Percentiles rank a stretch among this genome's conserved stretches.
Conservation (phyloP, 1,140 invertebrate genomes). For the Linepithema humile region DNA sequence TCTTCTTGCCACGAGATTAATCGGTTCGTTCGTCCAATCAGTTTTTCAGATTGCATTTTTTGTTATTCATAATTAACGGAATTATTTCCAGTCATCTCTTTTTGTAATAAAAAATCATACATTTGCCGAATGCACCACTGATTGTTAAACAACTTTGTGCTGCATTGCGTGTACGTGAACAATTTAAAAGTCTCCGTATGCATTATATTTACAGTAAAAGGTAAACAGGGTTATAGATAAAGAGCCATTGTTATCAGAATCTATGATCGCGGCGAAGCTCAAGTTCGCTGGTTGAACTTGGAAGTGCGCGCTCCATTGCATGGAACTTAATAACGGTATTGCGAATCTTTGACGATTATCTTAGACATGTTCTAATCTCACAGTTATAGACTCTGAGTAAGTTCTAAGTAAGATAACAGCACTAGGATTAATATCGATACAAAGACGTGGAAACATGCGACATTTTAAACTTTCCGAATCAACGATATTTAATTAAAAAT, state of each 20-base stretch:
- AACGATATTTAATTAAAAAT: background rate
- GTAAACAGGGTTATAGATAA: constrained; percentile 13
- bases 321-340: background rate
- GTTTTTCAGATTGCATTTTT: background rate
- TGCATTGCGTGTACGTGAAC: background rate
- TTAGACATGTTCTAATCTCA: background rate
- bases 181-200: background rate
- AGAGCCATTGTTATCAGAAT: constrained; percentile 13
- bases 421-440: background rate
- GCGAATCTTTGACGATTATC: constrained; percentile 17
- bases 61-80: background rate
- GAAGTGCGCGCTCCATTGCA: background rate
- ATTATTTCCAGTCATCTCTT: background rate
- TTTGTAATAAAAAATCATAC: background rate
- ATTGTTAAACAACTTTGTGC: background rate
- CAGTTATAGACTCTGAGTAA: background rate
- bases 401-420: background rate
- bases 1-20: background rate
- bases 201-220: background rate
- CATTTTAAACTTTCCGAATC: background rate
- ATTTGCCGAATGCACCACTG: background rate
- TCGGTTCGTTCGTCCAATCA: background rate
- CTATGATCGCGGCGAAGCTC: constrained; percentile 15
- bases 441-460: background rate
- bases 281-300: constrained; percentile 26